phyloP scores from a whole-genome alignment of 1,140 invertebrate genomes.

The Drosophila virilis region DNA sequence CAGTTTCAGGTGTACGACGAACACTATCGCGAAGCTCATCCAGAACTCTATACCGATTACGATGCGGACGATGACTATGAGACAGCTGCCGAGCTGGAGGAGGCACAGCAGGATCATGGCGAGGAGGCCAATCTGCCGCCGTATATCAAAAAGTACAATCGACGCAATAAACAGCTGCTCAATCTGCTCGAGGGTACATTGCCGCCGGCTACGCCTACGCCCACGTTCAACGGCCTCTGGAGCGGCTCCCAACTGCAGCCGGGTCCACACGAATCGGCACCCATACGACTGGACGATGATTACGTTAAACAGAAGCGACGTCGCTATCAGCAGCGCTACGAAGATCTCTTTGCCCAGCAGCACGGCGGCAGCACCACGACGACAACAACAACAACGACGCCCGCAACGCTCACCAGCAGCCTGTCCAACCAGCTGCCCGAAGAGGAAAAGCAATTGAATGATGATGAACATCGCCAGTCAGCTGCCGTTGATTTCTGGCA shows the following conservation, averaged over 20 bases:
- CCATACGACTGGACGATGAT: slow-evolving; percentile 67
- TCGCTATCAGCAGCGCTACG: slow-evolving; percentile 62
- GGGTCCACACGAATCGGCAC: slow-evolving; percentile 39
- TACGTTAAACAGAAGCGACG: slow-evolving; percentile 75
- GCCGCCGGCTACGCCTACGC: slow-evolving; percentile 44
- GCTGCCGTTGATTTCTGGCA: slow-evolving; percentile 55
- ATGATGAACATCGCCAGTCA: slow-evolving; percentile 6
- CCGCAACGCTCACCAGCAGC: not conserved
- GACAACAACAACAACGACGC: slow-evolving; percentile 13
- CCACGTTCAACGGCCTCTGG: slow-evolving; percentile 15
- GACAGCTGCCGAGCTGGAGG: slow-evolving; percentile 70
- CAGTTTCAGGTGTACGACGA: slow-evolving; percentile 78
- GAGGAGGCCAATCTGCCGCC: slow-evolving; percentile 77
- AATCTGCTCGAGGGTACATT: slow-evolving; percentile 77
- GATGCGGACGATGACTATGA: slow-evolving; percentile 76
- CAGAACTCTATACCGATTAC: slow-evolving; percentile 65
- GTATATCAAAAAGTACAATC: slow-evolving; percentile 80
- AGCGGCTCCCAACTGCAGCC: slow-evolving; percentile 48
- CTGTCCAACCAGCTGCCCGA: slow-evolving; percentile 38
- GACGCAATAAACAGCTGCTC: slow-evolving; percentile 75
- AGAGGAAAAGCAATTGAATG: slow-evolving; percentile 33
- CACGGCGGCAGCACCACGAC: slow-evolving; percentile 12
- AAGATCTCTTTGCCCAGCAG: slow-evolving; percentile 62
- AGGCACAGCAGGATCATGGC: slow-evolving; percentile 62
- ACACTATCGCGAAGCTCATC: slow-evolving; percentile 65